Evolutionary conservation across 2,797 vertebrate genomes (phyloP).

Genomic region (Octomys mimax): DNA sequence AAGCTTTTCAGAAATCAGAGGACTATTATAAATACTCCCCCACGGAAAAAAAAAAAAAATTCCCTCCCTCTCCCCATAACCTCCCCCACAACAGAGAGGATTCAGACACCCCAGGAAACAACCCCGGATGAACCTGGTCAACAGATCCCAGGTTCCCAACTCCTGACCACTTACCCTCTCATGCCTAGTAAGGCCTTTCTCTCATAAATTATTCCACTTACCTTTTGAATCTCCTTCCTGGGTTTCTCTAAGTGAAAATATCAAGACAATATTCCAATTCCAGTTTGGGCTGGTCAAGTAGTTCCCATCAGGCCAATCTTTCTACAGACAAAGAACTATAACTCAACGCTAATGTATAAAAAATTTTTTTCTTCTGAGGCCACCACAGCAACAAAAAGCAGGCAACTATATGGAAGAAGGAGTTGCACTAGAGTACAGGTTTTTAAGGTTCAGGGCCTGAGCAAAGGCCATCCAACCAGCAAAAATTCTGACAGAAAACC

Average conservation of each 20-base stretch:
- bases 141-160: neutral
- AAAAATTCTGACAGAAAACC: neutral
- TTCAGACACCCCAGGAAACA: constrained; percentile 21
- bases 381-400: neutral
- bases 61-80: neutral
- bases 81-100: neutral
- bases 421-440: neutral
- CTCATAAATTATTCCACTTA: constrained; percentile 12
- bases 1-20: neutral
- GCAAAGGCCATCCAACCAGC: neutral
- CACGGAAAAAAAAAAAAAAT: neutral
- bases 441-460: neutral
- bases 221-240: neutral
- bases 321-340: neutral
- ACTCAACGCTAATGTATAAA: neutral
- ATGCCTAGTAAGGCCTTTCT: constrained; percentile 13
- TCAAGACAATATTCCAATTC: constrained; percentile 8
- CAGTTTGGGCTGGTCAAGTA: neutral
- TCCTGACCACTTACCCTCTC: neutral
- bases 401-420: neutral
- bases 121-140: neutral
- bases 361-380: neutral
- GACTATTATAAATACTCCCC: neutral
- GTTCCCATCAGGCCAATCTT: neutral
- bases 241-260: neutral